A percentile compares a stretch with the other conserved stretches of the same genome.
Conservation (phyloP, 1,140 invertebrate genomes). For the Penaeus vannamei region DNA sequence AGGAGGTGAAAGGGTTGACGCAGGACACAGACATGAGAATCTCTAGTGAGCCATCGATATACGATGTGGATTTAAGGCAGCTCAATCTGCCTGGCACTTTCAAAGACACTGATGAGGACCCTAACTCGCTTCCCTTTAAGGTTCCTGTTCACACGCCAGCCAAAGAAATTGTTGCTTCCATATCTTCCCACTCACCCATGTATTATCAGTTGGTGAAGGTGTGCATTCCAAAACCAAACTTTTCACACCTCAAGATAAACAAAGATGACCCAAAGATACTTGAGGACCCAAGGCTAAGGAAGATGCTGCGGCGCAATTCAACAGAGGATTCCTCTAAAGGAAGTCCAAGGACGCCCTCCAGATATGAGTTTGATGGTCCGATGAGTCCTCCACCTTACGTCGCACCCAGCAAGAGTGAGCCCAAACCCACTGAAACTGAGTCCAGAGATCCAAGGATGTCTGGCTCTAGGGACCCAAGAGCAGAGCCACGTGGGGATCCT, state of each 20-base stretch:
- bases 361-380: constrained; percentile 55
- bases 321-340: constrained; percentile 49
- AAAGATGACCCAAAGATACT: constrained; percentile 79
- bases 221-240: constrained; percentile 82
- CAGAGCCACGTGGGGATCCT: constrained; percentile 38
- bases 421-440: constrained; percentile 46
- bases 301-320: constrained; percentile 58
- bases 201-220: constrained; percentile 79
- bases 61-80: constrained; percentile 81
- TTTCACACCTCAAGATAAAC: constrained; percentile 80
- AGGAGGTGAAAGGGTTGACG: constrained; percentile 16
- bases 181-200: constrained; percentile 82
- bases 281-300: constrained; percentile 60
- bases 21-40: constrained; percentile 58
- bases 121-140: constrained; percentile 82
- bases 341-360: constrained; percentile 53
- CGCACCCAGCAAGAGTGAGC: constrained; percentile 26
- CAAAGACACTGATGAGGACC: constrained; percentile 69
- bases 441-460: constrained; percentile 57
- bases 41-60: constrained; percentile 69
- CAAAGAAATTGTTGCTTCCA: constrained; percentile 86
- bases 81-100: constrained; percentile 68
- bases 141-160: constrained; percentile 84
- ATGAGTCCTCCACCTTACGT: constrained; percentile 32
- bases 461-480: constrained; percentile 53